Conservation (phyloP, 2,888 invertebrate genomes). For the Andrena flavipes region DNA sequence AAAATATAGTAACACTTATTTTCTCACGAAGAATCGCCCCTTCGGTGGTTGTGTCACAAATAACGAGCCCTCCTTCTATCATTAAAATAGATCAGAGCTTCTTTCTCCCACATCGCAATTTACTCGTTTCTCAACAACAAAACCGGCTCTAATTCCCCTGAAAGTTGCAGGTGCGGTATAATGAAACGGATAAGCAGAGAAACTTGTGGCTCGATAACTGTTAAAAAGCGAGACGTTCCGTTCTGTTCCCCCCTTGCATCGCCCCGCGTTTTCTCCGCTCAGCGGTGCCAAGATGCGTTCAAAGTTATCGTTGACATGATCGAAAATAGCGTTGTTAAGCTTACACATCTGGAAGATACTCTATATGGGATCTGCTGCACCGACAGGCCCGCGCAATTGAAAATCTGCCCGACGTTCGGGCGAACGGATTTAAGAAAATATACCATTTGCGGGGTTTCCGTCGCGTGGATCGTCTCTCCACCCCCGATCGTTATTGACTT, state of each 20-base stretch:
- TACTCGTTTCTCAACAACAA: neutral
- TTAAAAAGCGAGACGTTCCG: neutral
- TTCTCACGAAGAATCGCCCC: neutral
- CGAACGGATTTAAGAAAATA: constrained; percentile 44
- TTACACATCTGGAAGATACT: constrained; percentile 27
- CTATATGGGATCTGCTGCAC: neutral
- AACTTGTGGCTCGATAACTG: neutral
- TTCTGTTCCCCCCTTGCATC: neutral
- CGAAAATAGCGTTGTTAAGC: constrained; percentile 34
- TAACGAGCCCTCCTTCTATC: neutral
- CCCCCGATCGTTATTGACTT: neutral
- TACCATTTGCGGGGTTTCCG: constrained; percentile 23
- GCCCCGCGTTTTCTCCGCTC: constrained; percentile 43
- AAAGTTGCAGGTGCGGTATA: neutral
- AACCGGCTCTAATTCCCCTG: neutral
- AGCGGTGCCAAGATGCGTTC: constrained; percentile 18
- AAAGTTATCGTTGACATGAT: constrained; percentile 5
- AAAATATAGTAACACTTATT: neutral
- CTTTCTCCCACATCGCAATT: neutral
- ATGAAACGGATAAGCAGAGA: neutral
- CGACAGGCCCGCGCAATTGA: constrained; percentile 14
- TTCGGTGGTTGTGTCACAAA: neutral
- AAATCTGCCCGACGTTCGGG: constrained; percentile 26
- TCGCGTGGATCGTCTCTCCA: neutral
- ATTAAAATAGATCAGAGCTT: neutral